phyloP scores from a whole-genome alignment of 2,113 vertebrate species.

The Podocnemis expansa region DNA sequence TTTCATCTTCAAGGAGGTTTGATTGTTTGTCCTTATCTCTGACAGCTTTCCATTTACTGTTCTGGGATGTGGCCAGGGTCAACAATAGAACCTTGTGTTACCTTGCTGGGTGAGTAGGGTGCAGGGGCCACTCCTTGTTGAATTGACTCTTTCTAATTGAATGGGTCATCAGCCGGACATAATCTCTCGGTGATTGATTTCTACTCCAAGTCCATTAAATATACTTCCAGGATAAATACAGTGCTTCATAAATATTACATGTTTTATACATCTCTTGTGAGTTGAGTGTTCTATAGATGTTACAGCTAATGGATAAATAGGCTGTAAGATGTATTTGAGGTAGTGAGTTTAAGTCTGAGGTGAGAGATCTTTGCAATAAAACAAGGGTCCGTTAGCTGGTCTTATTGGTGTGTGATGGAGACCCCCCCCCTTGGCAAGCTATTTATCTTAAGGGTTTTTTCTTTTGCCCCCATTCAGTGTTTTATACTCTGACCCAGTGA shows the following conservation, averaged over 20 bases:
- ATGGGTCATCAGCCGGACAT: not conserved
- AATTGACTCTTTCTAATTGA: not conserved
- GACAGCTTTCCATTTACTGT: not conserved
- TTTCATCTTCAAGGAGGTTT: not conserved
- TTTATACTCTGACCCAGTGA: not conserved
- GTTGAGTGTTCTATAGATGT: not conserved
- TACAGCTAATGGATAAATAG: not conserved
- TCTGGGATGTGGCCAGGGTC: not conserved
- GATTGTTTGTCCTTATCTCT: not conserved
- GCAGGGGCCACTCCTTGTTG: not conserved
- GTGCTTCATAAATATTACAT: not conserved
- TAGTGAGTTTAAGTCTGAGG: not conserved
- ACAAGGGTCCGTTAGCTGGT: not conserved
- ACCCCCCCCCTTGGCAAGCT: no score
- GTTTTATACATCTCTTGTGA: not conserved
- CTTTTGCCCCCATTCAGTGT: not conserved
- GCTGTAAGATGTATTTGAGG: not conserved
- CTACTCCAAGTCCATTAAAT: not conserved
- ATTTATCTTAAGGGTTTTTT: no score
- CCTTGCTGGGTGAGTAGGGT: not conserved
- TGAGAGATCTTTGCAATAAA: not conserved
- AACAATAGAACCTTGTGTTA: not conserved
- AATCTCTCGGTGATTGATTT: not conserved
- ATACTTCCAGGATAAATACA: not conserved
- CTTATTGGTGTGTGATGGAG: no score